A percentile compares a stretch with the other conserved stretches of the same genome.
These are phyloP conservation scores for Phymatocera aterrima DNA, from an alignment of 2,888 invertebrate species.

Conservation along the genomic window DNA sequence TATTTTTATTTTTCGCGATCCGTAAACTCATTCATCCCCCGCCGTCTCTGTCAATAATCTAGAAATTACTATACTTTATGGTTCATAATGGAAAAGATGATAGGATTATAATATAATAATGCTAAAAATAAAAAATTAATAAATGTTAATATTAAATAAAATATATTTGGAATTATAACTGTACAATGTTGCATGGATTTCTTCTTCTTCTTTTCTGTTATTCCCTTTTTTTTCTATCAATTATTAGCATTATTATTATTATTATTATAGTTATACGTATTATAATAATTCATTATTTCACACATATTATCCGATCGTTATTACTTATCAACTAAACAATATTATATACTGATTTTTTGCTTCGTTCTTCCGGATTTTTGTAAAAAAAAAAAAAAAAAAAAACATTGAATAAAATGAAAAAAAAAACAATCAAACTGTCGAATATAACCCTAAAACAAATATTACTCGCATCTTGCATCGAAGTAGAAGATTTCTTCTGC, in stretches of 20 bases:
- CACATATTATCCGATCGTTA: too few relatives aligned
- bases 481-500: too few relatives aligned
- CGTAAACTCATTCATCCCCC: too few relatives aligned
- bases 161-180: constrained; percentile 65
- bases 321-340: not conserved
- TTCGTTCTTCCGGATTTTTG: too few relatives aligned
- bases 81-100: not conserved
- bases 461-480: too few relatives aligned
- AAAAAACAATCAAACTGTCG: not conserved
- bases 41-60: too few relatives aligned
- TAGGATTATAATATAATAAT: constrained; percentile 7
- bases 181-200: constrained; percentile 48
- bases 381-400: too few relatives aligned
- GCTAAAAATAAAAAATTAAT: constrained; percentile 40
- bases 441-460: constrained; percentile 43
- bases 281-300: too few relatives aligned
- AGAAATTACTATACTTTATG: too few relatives aligned
- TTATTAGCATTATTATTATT: not conserved
- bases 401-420: too few relatives aligned
- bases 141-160: constrained; percentile 63
- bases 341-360: too few relatives aligned
- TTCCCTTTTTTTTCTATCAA: not conserved
- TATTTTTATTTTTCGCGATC: too few relatives aligned
- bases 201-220: not conserved
- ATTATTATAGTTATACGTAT: constrained; percentile 10